phyloP scores from a whole-genome alignment of 2,113 vertebrate species.

The Gallinago media region DNA sequence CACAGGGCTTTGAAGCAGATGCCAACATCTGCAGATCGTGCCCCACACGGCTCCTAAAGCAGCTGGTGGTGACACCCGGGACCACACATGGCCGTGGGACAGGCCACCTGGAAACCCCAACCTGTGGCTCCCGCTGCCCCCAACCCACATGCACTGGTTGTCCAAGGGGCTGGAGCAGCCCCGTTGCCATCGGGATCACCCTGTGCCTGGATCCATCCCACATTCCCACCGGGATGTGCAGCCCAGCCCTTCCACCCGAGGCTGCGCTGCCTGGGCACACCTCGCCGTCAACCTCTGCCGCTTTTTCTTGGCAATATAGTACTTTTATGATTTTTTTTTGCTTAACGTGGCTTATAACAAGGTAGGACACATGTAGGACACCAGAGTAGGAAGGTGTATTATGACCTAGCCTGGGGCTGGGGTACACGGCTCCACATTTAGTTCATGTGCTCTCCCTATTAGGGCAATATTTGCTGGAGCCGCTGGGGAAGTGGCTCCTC shows the following conservation, averaged over 20 bases:
- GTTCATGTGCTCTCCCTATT: background rate
- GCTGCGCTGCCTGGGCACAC: background rate
- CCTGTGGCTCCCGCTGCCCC: accelerated
- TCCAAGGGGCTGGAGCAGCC: background rate
- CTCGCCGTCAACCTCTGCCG: background rate
- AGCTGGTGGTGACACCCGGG: background rate
- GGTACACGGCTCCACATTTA: background rate
- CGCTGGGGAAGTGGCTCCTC: background rate
- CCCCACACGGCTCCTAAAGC: background rate
- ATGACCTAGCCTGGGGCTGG: background rate
- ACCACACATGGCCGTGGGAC: background rate
- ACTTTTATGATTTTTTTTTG: background rate
- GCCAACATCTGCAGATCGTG: background rate
- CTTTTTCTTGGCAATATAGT: background rate
- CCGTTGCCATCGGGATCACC: background rate
- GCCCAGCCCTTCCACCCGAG: background rate
- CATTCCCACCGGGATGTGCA: background rate
- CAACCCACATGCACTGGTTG: accelerated
- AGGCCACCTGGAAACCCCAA: accelerated
- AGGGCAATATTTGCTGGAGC: background rate
- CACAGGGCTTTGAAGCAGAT: background rate
- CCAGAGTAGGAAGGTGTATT: background rate
- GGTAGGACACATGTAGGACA: background rate
- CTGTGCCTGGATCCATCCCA: accelerated
- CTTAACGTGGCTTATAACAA: background rate